A percentile compares a stretch with the other conserved stretches of the same genome.
phyloP scores from a whole-genome alignment of 2,888 invertebrate species.

The Ecliptopera silaceata region DNA sequence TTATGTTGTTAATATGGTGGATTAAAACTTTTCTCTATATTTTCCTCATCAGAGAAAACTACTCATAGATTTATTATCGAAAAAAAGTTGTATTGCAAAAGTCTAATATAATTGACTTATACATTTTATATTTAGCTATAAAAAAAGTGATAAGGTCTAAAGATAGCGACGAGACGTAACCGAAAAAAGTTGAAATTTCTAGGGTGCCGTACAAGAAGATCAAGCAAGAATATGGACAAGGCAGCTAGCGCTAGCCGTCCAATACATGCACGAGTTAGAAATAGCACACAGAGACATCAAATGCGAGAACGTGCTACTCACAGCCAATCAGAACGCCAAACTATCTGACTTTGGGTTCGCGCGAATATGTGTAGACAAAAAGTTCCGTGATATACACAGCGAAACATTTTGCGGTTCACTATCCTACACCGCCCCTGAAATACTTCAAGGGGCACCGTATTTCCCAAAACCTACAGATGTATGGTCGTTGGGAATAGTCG shows the following conservation, averaged over 20 bases:
- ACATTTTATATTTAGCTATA: no score
- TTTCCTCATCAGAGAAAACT: no score
- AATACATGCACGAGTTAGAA: slow-evolving; percentile 89
- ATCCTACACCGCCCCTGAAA: slow-evolving; percentile 94
- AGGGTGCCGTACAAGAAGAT: slow-evolving; percentile 85
- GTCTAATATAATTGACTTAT: no score
- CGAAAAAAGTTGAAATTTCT: neutral
- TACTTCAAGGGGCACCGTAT: slow-evolving; percentile 89
- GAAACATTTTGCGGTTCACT: slow-evolving; percentile 93
- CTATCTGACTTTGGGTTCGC: slow-evolving; percentile 93
- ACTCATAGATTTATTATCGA: no score
- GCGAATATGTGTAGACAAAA: slow-evolving; percentile 69
- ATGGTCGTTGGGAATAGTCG: slow-evolving; percentile 91
- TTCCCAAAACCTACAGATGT: slow-evolving; percentile 88
- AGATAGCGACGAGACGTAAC: no score
- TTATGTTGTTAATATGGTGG: no score
- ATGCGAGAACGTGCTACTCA: slow-evolving; percentile 91
- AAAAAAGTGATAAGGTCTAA: no score
- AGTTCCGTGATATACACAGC: slow-evolving; percentile 81
- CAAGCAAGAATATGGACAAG: slow-evolving; percentile 88
- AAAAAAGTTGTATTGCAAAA: no score
- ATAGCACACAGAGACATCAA: slow-evolving; percentile 92
- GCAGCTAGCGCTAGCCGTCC: slow-evolving; percentile 86
- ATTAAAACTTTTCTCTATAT: no score
- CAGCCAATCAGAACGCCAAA: slow-evolving; percentile 89